These are phyloP conservation scores for Cheirogaleus major DNA, from an alignment of 2,797 vertebrate genomes.

Conservation along the genomic window DNA sequence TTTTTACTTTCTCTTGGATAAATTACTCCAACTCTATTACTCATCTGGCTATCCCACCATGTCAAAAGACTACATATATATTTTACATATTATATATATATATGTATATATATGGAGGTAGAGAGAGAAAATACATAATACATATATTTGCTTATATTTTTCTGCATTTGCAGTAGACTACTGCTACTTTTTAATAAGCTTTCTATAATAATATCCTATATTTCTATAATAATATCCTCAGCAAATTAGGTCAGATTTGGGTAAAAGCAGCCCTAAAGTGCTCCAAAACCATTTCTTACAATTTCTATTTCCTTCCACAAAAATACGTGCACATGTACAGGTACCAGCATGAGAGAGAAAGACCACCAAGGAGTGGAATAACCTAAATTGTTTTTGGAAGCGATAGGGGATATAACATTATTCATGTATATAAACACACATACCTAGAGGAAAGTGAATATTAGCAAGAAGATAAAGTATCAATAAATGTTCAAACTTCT, in stretches of 20 bases:
- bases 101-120: neutral
- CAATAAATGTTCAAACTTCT: neutral
- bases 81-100: too few species aligned
- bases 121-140: neutral
- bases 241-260: neutral
- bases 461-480: neutral
- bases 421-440: neutral
- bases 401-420: neutral
- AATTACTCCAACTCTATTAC: neutral
- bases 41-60: neutral
- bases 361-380: neutral
- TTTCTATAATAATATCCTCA: neutral
- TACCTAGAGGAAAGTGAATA: neutral
- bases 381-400: neutral
- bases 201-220: neutral
- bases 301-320: neutral
- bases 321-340: neutral
- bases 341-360: neutral
- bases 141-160: neutral
- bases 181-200: neutral
- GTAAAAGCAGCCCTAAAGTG: neutral
- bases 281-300: neutral
- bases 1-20: neutral
- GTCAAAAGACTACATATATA: neutral
- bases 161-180: neutral